Conservation (phyloP, 2,113 vertebrate genomes). For the Sorex araneus region DNA sequence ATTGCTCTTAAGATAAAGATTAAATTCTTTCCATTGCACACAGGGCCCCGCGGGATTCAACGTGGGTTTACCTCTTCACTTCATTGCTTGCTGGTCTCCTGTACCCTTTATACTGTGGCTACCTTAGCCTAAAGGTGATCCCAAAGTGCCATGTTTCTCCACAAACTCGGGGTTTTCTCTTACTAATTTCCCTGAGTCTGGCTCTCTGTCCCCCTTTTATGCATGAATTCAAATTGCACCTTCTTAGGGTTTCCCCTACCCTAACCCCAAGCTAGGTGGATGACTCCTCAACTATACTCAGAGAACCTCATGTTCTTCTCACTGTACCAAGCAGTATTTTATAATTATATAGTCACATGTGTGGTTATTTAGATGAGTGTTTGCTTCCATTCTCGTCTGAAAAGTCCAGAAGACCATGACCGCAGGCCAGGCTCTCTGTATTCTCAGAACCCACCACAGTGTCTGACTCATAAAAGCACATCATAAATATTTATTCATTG, state of each 20-base stretch:
- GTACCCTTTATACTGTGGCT: background rate
- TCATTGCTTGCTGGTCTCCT: background rate
- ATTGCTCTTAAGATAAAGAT: constrained; percentile 40
- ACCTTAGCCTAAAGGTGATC: background rate
- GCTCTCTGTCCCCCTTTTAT: background rate
- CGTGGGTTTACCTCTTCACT: background rate
- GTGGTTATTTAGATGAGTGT: background rate
- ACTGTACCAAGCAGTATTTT: background rate
- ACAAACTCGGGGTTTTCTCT: background rate
- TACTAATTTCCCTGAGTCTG: background rate
- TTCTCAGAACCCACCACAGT: background rate
- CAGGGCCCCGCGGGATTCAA: background rate
- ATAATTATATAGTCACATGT: background rate
- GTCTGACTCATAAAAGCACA: background rate
- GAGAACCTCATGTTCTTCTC: background rate
- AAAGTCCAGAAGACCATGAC: background rate
- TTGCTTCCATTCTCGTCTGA: background rate
- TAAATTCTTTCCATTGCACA: constrained; percentile 54
- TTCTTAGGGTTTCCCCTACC: background rate
- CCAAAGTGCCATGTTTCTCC: background rate
- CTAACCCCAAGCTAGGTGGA: background rate
- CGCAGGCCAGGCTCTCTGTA: background rate
- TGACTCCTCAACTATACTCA: background rate
- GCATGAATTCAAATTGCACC: background rate
- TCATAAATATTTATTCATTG: constrained; percentile 39